A percentile compares a stretch with the other conserved stretches of the same genome.
Evolutionary conservation across 2,113 vertebrate genomes (phyloP).

Genomic region (Pluvialis apricaria): DNA sequence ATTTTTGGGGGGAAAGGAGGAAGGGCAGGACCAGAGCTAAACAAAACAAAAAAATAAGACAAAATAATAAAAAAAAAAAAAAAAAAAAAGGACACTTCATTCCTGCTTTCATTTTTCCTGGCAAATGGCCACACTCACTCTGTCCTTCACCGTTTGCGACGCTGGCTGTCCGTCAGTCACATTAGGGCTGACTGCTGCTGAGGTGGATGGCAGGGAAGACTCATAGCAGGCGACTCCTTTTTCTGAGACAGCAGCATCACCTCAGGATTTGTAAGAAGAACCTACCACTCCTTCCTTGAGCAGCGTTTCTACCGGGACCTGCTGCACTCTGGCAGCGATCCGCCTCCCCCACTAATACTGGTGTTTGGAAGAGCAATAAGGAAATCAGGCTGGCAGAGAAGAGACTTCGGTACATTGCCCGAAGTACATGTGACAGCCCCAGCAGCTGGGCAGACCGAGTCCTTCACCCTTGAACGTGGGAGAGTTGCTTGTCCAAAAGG

Average conservation of each 20-base stretch:
- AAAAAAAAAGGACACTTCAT: fast-evolving
- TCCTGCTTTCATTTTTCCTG: background rate
- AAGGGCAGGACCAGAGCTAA: background rate
- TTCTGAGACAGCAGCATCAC: background rate
- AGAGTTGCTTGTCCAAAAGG: background rate
- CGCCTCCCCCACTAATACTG: background rate
- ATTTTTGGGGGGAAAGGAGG: background rate
- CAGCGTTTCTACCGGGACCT: background rate
- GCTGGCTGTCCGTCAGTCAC: background rate
- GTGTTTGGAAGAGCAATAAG: background rate
- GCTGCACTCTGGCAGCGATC: background rate
- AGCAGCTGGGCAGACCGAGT: background rate
- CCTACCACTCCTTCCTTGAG: background rate
- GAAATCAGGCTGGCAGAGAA: background rate
- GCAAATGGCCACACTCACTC: background rate
- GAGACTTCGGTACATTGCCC: background rate
- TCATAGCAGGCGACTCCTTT: background rate
- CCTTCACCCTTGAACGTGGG: background rate
- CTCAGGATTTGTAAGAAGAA: background rate
- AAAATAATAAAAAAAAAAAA: background rate
- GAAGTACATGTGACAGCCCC: background rate
- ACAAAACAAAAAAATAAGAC: background rate
- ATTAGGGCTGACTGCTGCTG: background rate
- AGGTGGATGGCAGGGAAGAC: background rate
- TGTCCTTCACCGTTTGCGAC: background rate